These are phyloP conservation scores for Orgyia antiqua DNA, from an alignment of 2,888 invertebrate species.

Conservation along the genomic window DNA sequence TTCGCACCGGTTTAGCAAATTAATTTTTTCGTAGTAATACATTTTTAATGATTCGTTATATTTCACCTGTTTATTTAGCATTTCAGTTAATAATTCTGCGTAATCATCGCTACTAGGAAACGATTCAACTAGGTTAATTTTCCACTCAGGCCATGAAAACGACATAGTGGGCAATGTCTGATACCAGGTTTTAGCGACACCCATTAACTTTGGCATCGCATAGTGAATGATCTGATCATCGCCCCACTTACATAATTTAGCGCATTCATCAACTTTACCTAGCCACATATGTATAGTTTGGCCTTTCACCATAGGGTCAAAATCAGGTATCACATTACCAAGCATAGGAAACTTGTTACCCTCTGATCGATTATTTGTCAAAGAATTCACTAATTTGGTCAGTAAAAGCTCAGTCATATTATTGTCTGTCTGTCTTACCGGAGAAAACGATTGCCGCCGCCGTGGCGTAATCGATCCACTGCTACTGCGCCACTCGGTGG, in stretches of 20 bases:
- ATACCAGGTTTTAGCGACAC: slow-evolving; percentile 7
- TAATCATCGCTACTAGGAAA: background rate
- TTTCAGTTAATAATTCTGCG: slow-evolving; percentile 6
- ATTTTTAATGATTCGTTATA: slow-evolving; percentile 12
- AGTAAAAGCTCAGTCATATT: too few relatives aligned
- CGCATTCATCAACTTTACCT: background rate
- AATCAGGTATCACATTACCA: slow-evolving; percentile 9
- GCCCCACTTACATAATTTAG: slow-evolving; percentile 5
- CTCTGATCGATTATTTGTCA: background rate
- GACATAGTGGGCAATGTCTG: slow-evolving; percentile 8
- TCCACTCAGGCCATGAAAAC: slow-evolving; percentile 14
- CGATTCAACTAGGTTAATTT: slow-evolving; percentile 3
- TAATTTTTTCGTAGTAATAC: slow-evolving; percentile 16
- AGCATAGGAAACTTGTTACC: slow-evolving; percentile 7
- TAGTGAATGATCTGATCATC: slow-evolving; percentile 7
- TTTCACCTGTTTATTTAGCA: slow-evolving; percentile 9
- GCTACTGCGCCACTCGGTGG: too few relatives aligned
- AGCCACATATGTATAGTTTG: slow-evolving; percentile 4
- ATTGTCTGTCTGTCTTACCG: too few relatives aligned
- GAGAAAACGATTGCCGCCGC: too few relatives aligned
- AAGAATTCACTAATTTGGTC: slow-evolving; percentile 1
- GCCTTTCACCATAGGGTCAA: slow-evolving; percentile 6
- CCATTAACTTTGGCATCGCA: slow-evolving; percentile 1
- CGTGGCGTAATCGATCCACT: too few relatives aligned
- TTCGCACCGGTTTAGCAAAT: slow-evolving; percentile 12